These are phyloP conservation scores for Protobothrops mucrosquamatus DNA, from an alignment of 2,113 vertebrate species.

Conservation along the genomic window DNA sequence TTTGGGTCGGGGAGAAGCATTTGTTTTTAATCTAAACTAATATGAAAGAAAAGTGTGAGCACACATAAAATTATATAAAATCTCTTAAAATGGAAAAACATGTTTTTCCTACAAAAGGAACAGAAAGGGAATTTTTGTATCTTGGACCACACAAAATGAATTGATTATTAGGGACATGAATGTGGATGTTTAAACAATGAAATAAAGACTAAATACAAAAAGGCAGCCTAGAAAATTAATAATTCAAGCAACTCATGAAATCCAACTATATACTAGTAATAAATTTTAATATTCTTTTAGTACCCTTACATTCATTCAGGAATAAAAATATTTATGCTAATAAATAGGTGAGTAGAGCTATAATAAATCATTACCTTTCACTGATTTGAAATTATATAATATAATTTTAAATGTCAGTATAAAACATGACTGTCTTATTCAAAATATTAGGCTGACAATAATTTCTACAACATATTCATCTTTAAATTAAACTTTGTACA, in stretches of 20 bases:
- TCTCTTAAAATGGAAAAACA: conserved; percentile 94
- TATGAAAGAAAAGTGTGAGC: conserved; percentile 66
- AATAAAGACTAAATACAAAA: conserved; percentile 57
- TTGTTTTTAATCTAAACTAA: conserved; percentile 92
- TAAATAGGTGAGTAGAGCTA: background rate
- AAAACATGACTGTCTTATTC: background rate
- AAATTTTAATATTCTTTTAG: conserved; percentile 28
- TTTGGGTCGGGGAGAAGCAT: conserved; percentile 79
- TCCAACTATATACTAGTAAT: conserved; percentile 5
- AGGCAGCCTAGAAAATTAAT: conserved; percentile 57
- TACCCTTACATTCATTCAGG: background rate
- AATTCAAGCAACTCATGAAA: background rate
- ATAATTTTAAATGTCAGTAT: background rate
- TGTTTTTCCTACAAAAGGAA: conserved; percentile 88
- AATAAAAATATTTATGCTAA: background rate
- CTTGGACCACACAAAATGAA: conserved; percentile 95
- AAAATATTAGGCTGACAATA: background rate
- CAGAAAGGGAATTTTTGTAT: conserved; percentile 85
- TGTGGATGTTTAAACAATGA: conserved; percentile 69
- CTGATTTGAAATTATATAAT: background rate
- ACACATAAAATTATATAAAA: conserved; percentile 87
- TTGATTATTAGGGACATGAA: conserved; percentile 76
- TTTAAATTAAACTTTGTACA: background rate
- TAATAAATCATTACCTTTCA: background rate
- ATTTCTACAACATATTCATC: background rate